Evolutionary conservation across 2,888 invertebrate genomes (phyloP), one percentile per base, ranked within the genome.

Genomic region (Uropetala carovei): DNA sequence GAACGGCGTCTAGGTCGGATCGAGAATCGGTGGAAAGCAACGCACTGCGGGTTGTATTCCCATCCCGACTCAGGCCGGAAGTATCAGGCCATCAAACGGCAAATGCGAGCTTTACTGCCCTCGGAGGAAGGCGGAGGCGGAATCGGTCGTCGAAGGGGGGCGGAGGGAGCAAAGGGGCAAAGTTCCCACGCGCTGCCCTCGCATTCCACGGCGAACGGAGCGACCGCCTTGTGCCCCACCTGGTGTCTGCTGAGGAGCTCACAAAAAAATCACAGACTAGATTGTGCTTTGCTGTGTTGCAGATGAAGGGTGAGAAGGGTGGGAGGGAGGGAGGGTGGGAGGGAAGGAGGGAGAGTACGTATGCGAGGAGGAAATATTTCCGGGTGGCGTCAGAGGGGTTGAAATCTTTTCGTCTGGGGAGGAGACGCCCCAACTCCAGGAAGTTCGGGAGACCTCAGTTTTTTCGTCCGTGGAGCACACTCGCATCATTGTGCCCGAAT

Each of bases 181-280:
- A 43, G 43, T 43, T 57, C 83, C 83, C 43, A 43, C 83, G 56
- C 43, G 83, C 83, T 57, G 43, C 56, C 83, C 83, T n/a, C 43
- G 83, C 83, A 83, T 83, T 83, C 83, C 83, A 83, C 56, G 64
- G 64, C 18, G 43, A 11, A n/a, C 16, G 64, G 64, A 64, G 64
- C 43, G 11, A 30, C 18, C 30, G 56, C 9, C 4, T 64, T 18
- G 43, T 11, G 43, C 83, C 56, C 83, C 83, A 56, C 83, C 83
- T 56, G 56, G 83, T 16, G 83, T 43, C 83, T 83, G 56, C 83
- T 56, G 83, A 27, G 83, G 83, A 56, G n/a, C 43, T 43, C 13
- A 16, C 43, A 43, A 43, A 56, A 57, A 57, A 56, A 57, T 43
- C 83, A 83, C 56, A n/a, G 83, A n/a, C 18, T 43, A 83, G 83